phyloP scores from a whole-genome alignment of 2,113 vertebrate genomes.

The Erpornis zantholeuca region DNA sequence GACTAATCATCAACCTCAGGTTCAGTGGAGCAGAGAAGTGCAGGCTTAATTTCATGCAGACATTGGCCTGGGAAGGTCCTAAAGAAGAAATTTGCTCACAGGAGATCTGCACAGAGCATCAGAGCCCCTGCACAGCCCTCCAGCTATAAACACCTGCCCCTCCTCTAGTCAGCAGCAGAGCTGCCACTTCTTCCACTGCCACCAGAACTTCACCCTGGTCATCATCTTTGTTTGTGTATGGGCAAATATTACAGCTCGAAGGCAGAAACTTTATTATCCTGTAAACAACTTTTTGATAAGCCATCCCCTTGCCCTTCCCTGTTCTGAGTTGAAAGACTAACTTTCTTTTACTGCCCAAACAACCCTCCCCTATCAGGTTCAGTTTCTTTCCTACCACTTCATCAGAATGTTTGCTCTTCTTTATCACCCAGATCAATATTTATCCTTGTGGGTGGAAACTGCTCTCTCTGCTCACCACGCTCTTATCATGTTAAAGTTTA shows the following conservation, averaged over 20 bases:
- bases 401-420: constrained; percentile 54
- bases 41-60: not conserved
- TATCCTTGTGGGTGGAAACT: constrained; percentile 62
- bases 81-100: not conserved
- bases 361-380: not conserved
- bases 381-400: constrained; percentile 32
- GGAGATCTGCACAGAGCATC: not conserved
- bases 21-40: not conserved
- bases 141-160: not conserved
- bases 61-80: not conserved
- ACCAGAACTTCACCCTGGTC: not conserved
- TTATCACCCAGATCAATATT: constrained; percentile 60
- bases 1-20: not conserved
- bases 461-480: not conserved
- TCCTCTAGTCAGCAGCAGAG: not conserved
- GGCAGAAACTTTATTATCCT: constrained; percentile 41
- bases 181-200: not conserved
- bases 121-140: not conserved
- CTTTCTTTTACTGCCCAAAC: constrained; percentile 38
- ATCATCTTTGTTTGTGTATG: not conserved
- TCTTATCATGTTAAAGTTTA: constrained; percentile 47
- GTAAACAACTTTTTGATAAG: constrained; percentile 41
- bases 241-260: constrained; percentile 17
- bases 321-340: constrained; percentile 31
- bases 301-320: constrained; percentile 43